Evolutionary conservation across 2,113 vertebrate genomes (phyloP).

Genomic region (Smithornis capensis): DNA sequence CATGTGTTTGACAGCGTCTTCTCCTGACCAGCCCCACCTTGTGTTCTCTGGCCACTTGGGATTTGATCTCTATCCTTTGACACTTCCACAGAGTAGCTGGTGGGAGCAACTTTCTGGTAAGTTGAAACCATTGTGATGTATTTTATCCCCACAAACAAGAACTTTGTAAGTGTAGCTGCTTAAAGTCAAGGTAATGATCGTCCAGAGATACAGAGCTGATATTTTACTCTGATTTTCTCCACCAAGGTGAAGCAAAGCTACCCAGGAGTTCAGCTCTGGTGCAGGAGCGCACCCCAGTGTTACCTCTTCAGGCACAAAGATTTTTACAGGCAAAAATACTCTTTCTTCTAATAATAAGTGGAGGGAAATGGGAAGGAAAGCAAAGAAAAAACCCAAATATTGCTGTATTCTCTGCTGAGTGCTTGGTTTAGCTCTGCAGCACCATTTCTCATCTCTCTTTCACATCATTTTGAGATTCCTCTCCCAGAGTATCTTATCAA

Average conservation of each 20-base stretch:
- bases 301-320: background rate
- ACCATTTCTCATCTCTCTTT: background rate
- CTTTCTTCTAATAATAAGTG: background rate
- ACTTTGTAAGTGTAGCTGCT: background rate
- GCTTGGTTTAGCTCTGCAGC: background rate
- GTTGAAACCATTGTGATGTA: background rate
- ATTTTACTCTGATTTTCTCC: background rate
- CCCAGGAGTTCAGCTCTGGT: background rate
- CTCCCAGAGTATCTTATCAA: background rate
- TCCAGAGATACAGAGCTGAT: background rate
- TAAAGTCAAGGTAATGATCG: background rate
- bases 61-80: background rate
- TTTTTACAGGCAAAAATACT: background rate
- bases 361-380: background rate
- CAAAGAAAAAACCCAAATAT: background rate
- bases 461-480: background rate
- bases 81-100: background rate
- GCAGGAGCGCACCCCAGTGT: background rate
- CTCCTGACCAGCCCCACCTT: background rate
- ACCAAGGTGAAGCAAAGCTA: background rate
- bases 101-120: background rate
- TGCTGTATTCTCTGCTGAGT: background rate
- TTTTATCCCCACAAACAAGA: background rate
- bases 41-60: background rate
- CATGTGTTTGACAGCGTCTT: background rate